Evolutionary conservation across 2,113 vertebrate species (phyloP), one percentile per base, ranked within the genome.

Genomic region (Nannobrachium achirus): DNA sequence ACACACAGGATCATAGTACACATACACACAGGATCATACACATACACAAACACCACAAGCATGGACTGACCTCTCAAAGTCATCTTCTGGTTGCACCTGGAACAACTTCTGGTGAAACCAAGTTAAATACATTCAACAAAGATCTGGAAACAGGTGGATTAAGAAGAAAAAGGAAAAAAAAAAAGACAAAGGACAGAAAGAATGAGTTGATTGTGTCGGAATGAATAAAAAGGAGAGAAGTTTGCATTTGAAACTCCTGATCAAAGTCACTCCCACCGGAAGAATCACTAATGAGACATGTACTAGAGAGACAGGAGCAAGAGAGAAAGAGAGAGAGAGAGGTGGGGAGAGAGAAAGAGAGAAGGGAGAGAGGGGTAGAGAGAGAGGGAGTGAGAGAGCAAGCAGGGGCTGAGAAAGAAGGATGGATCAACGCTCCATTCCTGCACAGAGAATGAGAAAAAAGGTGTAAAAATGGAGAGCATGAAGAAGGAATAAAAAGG

Each of bases 241-340:
- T 83, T 85, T 81, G 84, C 81, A 85, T 89, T 89, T 87, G 88
- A 81, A 88, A 76, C 78, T 77, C 42, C 67, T 86, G 84, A 92
- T 92, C 88, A 91, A 89, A 89, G 88, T 90, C 10, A 75, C 70
- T 86, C 88, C 82, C 88, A 79, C 41, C 64, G 80, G 82, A 89
- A 79, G 53, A 33, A 69, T 74, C 62, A 63, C 63, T 92, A 92
- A 92, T 90, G 90, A 92, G 89, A 70, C 44, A 80, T 65, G 74
- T 61, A 71, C 9, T 66, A 74, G 76, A 60, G 60, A 80, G 78
- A 73, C 57, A 76, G 76, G 80, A 76, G 57, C n/a, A n/a, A n/a
- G 71, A 69, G 61, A 71, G 70, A 73, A 65, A 81, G 81, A 86
- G 55, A 66, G 84, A 76, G 50, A 79, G 79, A 77, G 60, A 77